Conservation (phyloP, 2,888 invertebrate genomes). For the Augochlorella aurata region DNA sequence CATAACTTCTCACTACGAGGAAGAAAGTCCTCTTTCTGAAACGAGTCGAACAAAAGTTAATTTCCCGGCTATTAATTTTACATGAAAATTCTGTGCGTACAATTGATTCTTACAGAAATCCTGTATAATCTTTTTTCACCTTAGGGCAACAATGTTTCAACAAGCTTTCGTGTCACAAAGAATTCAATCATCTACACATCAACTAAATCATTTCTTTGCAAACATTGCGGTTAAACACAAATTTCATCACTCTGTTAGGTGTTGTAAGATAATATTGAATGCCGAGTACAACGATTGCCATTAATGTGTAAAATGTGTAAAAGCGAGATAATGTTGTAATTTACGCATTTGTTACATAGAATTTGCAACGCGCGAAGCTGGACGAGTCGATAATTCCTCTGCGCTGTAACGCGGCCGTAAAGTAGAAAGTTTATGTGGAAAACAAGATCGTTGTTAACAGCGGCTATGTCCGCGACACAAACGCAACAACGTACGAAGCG, state of each 20-base stretch:
- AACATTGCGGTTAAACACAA: background rate
- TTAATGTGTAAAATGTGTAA: background rate
- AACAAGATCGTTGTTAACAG: slow-evolving; percentile 13
- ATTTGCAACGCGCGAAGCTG: background rate
- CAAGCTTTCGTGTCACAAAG: too few species aligned
- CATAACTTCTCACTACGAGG: too few species aligned
- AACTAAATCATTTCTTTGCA: background rate
- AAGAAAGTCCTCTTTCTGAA: too few species aligned
- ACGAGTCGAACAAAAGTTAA: too few species aligned
- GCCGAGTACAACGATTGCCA: background rate
- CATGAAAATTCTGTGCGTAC: too few species aligned
- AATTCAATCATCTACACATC: too few species aligned
- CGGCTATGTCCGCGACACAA: slow-evolving; percentile 10
- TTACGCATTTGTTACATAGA: background rate
- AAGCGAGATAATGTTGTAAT: background rate
- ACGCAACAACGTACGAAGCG: slow-evolving; percentile 19
- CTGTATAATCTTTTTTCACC: too few species aligned
- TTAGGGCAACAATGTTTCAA: too few species aligned
- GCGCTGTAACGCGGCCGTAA: background rate
- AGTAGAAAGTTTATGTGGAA: background rate
- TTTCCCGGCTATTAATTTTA: too few species aligned
- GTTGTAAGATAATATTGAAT: background rate
- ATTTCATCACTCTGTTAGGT: background rate
- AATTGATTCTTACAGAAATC: too few species aligned
- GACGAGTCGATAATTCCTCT: background rate